Base-by-base conservation (phyloP, 2,113 vertebrate species). In the Coryphaenoides rupestris region DNA sequence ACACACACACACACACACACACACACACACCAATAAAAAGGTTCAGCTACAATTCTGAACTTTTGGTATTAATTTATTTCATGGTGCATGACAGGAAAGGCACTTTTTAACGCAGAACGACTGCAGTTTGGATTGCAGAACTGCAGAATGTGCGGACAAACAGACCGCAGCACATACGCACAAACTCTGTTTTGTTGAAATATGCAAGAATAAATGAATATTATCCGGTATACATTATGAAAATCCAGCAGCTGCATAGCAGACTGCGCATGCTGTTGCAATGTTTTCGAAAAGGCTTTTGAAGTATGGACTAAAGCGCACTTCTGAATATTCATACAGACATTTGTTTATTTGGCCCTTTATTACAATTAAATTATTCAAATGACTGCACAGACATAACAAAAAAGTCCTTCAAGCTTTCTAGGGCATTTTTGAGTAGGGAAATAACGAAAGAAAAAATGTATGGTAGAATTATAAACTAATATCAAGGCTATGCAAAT, bases 321-420 rank as follows among this genome's bases (percentile, higher is more conserved):
- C 55, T 54, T 74, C 66, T 89, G 84, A 90, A 91, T 91, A 90
- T 91, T 89, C 84, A 89, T 89, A 60, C 70, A 65, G 21, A 73
- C 67, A 76, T 85, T 87, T 89, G 79, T 87, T 89, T 88, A 80
- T 88, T 83, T 60, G 57, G 78, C 79, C 81, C 72, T 85, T 78
- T 84, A 80, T 62, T 67, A 69, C 54, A 75, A 79, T 65, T 75
- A 70, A 85, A 81, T 83, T 77, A 86, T 89, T 86, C 75, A 83
- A 45, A 69, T 69, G 40, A 49, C n/a, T 40, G 55, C 63, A 40
- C 50, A 53, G 19, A 15, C 26, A 66, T 17, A 33, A 49, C 22
- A 6, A 22, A 62, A 76, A 66, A 81, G 84, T 84, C 84, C 77
- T 77, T 84, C 73, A 75, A 22, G 2, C 53, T 76, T 73, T 84